A percentile compares a stretch with the other conserved stretches of the same genome.
These are phyloP conservation scores for Sceloporus tristichus DNA, from an alignment of 2,113 vertebrate genomes.

Conservation along the genomic window DNA sequence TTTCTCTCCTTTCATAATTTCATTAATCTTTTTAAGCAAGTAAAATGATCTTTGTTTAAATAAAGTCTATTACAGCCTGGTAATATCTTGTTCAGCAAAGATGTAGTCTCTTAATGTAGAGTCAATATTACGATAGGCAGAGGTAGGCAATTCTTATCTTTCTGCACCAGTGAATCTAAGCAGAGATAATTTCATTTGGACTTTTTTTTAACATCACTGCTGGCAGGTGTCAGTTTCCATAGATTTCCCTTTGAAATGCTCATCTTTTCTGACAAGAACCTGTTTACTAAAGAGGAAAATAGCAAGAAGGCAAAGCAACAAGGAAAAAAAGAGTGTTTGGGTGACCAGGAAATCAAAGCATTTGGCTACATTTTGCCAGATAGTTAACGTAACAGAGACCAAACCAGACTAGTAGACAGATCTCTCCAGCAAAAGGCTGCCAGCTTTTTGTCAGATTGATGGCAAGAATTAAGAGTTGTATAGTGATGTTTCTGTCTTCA, in stretches of 20 bases:
- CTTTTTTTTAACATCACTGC: constrained; percentile 12
- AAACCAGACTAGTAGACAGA: not conserved
- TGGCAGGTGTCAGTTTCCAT: constrained; percentile 41
- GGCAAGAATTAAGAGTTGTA: not conserved
- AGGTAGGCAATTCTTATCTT: constrained; percentile 30
- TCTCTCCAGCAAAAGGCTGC: not conserved
- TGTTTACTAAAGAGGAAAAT: constrained; percentile 25
- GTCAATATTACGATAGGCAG: constrained; percentile 42
- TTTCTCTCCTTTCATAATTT: constrained; percentile 24
- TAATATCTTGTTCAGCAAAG: constrained; percentile 7
- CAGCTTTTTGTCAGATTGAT: not conserved
- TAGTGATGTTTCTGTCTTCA: not conserved
- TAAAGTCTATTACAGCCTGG: not conserved
- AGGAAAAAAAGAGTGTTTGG: not conserved
- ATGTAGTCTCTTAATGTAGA: constrained; percentile 34
- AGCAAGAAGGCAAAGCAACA: constrained; percentile 35
- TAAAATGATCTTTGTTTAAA: not conserved
- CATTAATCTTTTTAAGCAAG: constrained; percentile 32
- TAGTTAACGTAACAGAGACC: not conserved
- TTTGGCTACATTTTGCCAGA: not conserved
- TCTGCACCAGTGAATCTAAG: constrained; percentile 3
- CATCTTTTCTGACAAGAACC: constrained; percentile 45
- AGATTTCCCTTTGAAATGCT: constrained; percentile 26
- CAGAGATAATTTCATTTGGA: constrained; percentile 21
- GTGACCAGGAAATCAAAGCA: not conserved